A percentile compares a stretch with the other conserved stretches of the same genome.
Evolutionary conservation across 2,797 vertebrate genomes (phyloP).

Genomic region (Agapornis canus): DNA sequence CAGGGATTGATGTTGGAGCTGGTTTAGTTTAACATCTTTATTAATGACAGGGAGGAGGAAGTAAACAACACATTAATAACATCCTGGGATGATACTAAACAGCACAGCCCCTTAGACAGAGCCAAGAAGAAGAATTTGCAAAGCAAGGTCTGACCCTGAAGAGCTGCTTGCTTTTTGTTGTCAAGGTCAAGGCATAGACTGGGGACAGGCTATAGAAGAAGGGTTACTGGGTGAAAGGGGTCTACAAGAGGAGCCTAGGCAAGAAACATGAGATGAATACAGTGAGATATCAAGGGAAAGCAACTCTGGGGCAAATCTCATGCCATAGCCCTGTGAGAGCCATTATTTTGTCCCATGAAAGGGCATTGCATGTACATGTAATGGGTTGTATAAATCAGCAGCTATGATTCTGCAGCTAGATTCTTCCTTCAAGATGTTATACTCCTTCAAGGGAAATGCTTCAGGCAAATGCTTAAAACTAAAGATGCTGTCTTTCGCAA

Average conservation of each 20-base stretch:
- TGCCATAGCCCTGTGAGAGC: accelerated
- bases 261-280: background rate
- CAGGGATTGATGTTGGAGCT: conserved; percentile 31
- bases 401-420: background rate
- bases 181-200: background rate
- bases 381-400: background rate
- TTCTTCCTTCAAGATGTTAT: background rate
- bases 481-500: background rate
- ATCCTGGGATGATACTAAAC: background rate
- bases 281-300: background rate
- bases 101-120: background rate
- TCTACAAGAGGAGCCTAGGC: background rate
- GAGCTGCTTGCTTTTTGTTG: background rate
- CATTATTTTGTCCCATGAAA: accelerated
- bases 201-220: background rate
- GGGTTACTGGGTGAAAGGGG: background rate
- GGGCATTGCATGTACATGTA: accelerated
- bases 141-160: background rate
- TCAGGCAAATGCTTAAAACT: background rate
- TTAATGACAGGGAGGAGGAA: conserved; percentile 49
- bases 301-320: background rate
- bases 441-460: background rate
- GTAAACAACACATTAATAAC: conserved; percentile 70
- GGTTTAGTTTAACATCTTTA: conserved; percentile 60
- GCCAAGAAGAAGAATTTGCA: background rate